A percentile compares a stretch with the other conserved stretches of the same genome.
Conservation (phyloP, 2,113 vertebrate species). For the Sarotherodon lohbergeri region DNA sequence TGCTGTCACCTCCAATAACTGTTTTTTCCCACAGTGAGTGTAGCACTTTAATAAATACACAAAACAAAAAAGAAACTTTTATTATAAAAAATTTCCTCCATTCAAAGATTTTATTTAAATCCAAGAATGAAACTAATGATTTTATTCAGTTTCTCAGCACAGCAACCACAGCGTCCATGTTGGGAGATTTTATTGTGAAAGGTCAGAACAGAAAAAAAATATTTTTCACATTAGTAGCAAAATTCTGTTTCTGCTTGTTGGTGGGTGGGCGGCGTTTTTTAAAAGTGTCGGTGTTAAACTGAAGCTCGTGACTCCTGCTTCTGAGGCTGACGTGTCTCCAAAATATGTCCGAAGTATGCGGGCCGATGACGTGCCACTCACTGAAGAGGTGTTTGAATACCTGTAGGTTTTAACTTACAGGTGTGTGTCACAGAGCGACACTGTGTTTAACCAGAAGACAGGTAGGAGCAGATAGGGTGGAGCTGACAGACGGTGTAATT, state of each 20-base stretch:
- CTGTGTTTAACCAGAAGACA: not conserved
- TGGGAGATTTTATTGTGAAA: not conserved
- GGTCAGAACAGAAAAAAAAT: not conserved
- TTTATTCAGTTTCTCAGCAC: not conserved
- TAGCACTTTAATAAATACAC: not conserved
- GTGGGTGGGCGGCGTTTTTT: not conserved
- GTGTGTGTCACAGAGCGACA: not conserved
- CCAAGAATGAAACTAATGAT: accelerated
- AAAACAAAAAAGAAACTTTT: not conserved
- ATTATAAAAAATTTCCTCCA: not conserved
- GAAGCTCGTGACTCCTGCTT: not conserved
- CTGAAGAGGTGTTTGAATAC: not conserved
- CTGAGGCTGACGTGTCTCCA: not conserved
- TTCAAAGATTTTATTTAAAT: not conserved
- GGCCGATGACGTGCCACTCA: not conserved
- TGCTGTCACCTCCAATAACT: not conserved
- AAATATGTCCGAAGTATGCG: not conserved
- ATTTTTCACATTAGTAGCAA: not conserved
- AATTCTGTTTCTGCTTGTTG: not conserved
- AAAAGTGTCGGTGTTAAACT: not conserved
- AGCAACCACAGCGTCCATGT: accelerated
- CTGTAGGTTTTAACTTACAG: not conserved
- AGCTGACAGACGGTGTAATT: slow-evolving; percentile 55
- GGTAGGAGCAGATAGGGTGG: not conserved
- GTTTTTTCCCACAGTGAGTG: not conserved